phyloP scores from a whole-genome alignment of 53 echinoderm and acorn worm genomes.

The Mesocentrotus franciscanus region DNA sequence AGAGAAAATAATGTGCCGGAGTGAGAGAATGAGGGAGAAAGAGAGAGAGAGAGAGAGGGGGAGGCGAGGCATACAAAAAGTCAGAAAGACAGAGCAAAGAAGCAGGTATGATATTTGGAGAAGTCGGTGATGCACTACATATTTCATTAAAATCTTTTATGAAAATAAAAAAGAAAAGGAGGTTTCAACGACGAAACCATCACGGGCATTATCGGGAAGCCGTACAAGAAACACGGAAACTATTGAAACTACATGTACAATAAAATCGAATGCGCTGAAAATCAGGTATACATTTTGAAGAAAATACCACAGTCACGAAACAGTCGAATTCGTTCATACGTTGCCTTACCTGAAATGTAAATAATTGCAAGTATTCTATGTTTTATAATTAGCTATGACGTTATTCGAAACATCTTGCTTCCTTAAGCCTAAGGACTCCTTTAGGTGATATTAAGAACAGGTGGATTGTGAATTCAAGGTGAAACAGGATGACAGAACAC shows the following conservation, averaged over 20 bases:
- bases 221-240: too few species aligned
- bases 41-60: not conserved
- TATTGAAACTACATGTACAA: too few species aligned
- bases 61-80: not conserved
- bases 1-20: not conserved
- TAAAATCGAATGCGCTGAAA: too few species aligned
- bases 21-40: not conserved
- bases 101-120: not conserved
- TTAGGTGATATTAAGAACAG: not conserved
- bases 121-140: not conserved
- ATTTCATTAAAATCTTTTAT: not conserved
- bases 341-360: not conserved
- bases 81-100: not conserved
- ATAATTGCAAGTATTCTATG: not conserved
- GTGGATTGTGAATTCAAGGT: not conserved
- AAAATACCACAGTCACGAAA: not conserved
- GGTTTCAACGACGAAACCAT: too few species aligned
- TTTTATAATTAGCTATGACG: not conserved
- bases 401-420: not conserved
- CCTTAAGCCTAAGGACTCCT: not conserved
- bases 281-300: too few species aligned
- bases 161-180: not conserved
- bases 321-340: not conserved
- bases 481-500: not conserved
- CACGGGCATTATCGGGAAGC: too few species aligned